Evolutionary conservation across 2,888 invertebrate genomes (phyloP).

Genomic region (Eucriotettix oculatus): DNA sequence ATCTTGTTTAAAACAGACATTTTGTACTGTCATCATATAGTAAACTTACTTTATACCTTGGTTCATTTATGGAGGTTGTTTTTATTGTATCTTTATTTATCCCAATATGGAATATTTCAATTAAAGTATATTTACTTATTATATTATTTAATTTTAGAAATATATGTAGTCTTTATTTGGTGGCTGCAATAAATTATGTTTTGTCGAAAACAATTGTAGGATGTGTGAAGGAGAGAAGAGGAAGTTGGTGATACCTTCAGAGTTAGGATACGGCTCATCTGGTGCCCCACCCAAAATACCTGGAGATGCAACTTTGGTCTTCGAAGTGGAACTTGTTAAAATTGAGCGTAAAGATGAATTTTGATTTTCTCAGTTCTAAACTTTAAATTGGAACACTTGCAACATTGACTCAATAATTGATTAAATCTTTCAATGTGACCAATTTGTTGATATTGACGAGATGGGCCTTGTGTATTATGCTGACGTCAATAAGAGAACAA

Average conservation of each 20-base stretch:
- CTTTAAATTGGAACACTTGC: not conserved
- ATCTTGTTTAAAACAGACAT: too few species aligned
- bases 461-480: too few species aligned
- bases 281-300: slow-evolving; percentile 78
- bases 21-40: too few species aligned
- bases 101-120: not conserved
- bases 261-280: slow-evolving; percentile 64
- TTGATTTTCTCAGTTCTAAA: slow-evolving; percentile 9
- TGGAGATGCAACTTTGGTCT: slow-evolving; percentile 57
- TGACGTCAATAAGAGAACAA: too few species aligned
- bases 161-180: not conserved
- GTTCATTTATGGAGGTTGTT: too few species aligned
- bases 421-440: too few species aligned
- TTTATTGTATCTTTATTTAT: too few species aligned
- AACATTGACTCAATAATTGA: too few species aligned
- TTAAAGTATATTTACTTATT: not conserved
- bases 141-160: slow-evolving; percentile 2
- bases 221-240: slow-evolving; percentile 77
- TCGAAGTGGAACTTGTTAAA: slow-evolving; percentile 64
- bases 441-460: too few species aligned
- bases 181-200: not conserved
- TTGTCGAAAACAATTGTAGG: slow-evolving; percentile 1
- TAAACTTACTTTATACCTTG: too few species aligned
- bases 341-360: slow-evolving; percentile 47
- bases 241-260: slow-evolving; percentile 69